Base-by-base conservation (phyloP, 2,888 invertebrate species). In the Tetanocera ferruginea region DNA sequence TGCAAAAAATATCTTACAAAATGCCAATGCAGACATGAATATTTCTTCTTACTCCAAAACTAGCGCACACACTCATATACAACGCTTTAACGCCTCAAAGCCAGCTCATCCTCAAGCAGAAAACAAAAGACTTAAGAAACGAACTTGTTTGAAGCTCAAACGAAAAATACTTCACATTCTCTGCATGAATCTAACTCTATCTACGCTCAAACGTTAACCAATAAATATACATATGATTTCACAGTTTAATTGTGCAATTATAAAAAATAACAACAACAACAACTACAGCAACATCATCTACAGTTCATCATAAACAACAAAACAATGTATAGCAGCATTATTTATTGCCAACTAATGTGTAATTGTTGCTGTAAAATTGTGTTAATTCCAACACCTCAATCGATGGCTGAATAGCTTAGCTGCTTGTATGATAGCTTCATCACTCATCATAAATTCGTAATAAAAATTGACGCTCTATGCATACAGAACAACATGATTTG, bases 371-470 rank as follows among this genome's bases (percentile, higher is more conserved):
- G 80, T 80, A 70, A 76, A 78, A 75, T 57, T 70, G 78, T 75
- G 80, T 80, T 76, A 78, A 80, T 78, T 76, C 76, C 76, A 80
- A 80, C 80, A 80, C 80, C 78, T 76, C 31, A 55, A 9, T 17
- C 17, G 51, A 19, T 64, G 64, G 64, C 14, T 64, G 51, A 51
- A 31, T 60, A n/a, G 66, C n/a, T 17, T 43, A 11, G 23, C 14
- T 19, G 49, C 17, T 51, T 28, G 73, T 23, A 34, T 51, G 66
- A 74, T 66, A 66, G 66, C 74, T 74, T 74, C 74, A 74, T 74
- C 66, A 64, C 74, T 74, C 73, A 83, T 85, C 85, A 82, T 83
- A 86, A 85, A 84, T 83, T 79, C 82, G 83, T 85, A 85, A 86
- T 84, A 84, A 82, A 83, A 67, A 77, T 71, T 49, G 60, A 76